Evolutionary conservation across 1,140 invertebrate genomes (phyloP).

Genomic region (Atta cephalotes): DNA sequence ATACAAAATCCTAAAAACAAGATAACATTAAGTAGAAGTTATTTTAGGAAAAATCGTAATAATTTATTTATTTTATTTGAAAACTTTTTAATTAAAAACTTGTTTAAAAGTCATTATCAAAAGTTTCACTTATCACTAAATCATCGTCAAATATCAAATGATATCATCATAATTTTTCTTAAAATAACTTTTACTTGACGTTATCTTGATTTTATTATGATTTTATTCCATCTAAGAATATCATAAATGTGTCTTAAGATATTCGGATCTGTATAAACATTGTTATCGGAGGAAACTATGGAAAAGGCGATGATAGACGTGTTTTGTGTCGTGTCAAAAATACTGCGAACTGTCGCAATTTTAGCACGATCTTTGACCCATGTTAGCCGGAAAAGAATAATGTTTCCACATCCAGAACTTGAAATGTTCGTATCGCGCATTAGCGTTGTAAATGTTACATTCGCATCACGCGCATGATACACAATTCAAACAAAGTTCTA

Average conservation of each 20-base stretch:
- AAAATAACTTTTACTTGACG: too few species aligned
- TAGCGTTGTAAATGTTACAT: constrained; percentile 31
- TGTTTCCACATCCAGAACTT: background rate
- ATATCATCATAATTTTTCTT: too few species aligned
- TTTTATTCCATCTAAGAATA: too few species aligned
- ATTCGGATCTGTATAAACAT: background rate
- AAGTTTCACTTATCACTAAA: too few species aligned
- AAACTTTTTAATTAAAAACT: too few species aligned
- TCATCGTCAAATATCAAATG: too few species aligned
- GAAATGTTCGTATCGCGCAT: background rate
- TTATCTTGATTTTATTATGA: too few species aligned
- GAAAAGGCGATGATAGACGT: background rate
- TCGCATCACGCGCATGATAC: constrained; percentile 49
- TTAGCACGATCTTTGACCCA: constrained; percentile 39
- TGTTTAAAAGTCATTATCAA: too few species aligned
- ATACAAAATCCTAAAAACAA: too few species aligned
- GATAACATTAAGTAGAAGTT: too few species aligned
- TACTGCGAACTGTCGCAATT: background rate
- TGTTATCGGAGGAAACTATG: background rate
- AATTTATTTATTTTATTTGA: too few species aligned
- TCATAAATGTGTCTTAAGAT: background rate
- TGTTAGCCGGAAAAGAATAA: background rate
- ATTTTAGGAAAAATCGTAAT: too few species aligned
- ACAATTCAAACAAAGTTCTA: constrained; percentile 59
- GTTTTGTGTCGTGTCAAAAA: background rate